Percentiles rank a stretch among this genome's conserved stretches.
Evolutionary conservation across 2,113 vertebrate genomes (phyloP).

Genomic region (Lanius ludovicianus): DNA sequence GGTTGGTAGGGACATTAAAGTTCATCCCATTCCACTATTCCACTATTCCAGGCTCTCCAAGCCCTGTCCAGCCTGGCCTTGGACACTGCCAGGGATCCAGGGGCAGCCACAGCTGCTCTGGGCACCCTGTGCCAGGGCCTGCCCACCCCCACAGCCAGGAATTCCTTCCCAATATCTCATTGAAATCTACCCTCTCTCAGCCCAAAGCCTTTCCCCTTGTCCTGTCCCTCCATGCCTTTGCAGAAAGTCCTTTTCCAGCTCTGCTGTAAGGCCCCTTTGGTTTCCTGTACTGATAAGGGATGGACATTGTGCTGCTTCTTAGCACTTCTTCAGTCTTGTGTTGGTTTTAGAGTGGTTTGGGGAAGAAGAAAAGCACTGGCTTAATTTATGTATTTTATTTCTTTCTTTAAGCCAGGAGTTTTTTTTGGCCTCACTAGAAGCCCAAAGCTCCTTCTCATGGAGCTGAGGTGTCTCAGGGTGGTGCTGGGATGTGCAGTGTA

Average conservation of each 20-base stretch:
- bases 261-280: neutral
- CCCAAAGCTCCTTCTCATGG: neutral
- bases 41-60: neutral
- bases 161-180: neutral
- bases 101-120: neutral
- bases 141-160: rapidly evolving
- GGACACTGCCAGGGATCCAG: neutral
- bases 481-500: neutral
- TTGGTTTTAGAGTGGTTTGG: neutral
- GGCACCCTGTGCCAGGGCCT: rapidly evolving
- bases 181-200: neutral
- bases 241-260: neutral
- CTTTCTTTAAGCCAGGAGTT: neutral
- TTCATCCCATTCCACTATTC: rapidly evolving
- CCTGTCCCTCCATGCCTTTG: neutral
- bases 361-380: neutral
- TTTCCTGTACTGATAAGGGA: neutral
- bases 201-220: neutral
- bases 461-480: neutral
- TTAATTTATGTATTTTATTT: neutral
- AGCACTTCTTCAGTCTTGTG: neutral
- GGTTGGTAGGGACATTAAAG: neutral
- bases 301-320: neutral
- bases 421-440: neutral
- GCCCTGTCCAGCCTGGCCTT: rapidly evolving